Percentiles rank a stretch among this genome's conserved stretches.
Conservation (phyloP, 2,113 vertebrate genomes). For the Pongo pygmaeus region DNA sequence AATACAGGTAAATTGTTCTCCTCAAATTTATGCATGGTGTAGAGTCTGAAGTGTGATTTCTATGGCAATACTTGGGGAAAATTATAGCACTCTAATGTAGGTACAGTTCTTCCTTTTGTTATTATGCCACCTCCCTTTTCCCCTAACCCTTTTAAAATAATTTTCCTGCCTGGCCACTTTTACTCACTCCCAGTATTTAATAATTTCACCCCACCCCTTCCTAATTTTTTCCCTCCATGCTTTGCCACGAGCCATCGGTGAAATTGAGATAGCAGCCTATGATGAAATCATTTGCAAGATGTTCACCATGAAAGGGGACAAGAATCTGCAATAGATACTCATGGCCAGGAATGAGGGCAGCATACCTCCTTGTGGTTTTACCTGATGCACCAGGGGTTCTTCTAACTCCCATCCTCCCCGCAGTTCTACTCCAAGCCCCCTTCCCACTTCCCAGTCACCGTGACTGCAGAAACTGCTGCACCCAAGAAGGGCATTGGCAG, state of each 20-base stretch:
- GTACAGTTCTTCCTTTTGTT: slow-evolving; percentile 22
- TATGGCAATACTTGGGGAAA: slow-evolving; percentile 53
- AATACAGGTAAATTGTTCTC: slow-evolving; percentile 61
- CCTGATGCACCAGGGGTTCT: background rate
- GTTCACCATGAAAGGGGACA: rapidly evolving
- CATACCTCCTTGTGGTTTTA: background rate
- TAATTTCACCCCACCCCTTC: background rate
- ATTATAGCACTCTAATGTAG: slow-evolving; percentile 38
- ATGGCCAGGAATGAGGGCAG: background rate
- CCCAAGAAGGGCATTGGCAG: background rate
- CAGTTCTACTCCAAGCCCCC: background rate
- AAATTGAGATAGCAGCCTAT: background rate
- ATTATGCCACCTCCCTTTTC: background rate
- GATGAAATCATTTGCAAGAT: background rate
- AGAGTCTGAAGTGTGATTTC: slow-evolving; percentile 52
- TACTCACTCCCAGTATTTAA: background rate
- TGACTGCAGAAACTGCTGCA: background rate
- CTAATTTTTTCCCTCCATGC: background rate
- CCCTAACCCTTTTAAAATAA: slow-evolving; percentile 47
- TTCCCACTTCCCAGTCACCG: background rate
- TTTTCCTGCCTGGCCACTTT: slow-evolving; percentile 54
- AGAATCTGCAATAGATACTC: rapidly evolving
- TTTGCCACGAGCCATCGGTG: background rate
- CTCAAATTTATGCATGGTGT: slow-evolving; percentile 30
- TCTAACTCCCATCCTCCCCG: background rate